Conservation (phyloP, 2,113 vertebrate species). For the Pelmatolapia mariae region DNA sequence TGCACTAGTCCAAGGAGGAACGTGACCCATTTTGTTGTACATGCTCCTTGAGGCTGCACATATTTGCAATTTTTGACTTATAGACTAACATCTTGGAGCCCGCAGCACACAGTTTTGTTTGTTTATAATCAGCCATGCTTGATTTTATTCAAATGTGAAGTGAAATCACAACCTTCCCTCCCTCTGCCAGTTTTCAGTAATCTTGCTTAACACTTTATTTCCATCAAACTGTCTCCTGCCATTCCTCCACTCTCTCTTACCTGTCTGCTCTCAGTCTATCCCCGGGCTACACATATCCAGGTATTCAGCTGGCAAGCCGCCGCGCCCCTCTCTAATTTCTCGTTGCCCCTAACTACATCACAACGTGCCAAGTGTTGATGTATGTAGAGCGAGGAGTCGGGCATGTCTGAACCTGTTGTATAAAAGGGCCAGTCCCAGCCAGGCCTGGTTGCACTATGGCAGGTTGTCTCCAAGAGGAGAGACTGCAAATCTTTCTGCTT, state of each 20-base stretch:
- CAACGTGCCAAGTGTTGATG: slow-evolving; percentile 29
- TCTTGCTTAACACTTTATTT: neutral
- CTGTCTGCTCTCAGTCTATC: neutral
- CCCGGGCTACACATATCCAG: slow-evolving; percentile 9
- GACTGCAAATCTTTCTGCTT: neutral
- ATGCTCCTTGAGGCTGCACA: neutral
- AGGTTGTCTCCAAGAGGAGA: neutral
- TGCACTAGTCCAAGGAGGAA: neutral
- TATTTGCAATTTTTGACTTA: neutral
- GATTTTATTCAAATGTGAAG: neutral
- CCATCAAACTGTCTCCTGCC: neutral
- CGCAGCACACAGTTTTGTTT: neutral
- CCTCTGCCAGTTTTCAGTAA: neutral
- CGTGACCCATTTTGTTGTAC: neutral
- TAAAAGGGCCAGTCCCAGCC: neutral
- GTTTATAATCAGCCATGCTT: neutral
- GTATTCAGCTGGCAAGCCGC: slow-evolving; percentile 23
- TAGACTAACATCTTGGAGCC: neutral
- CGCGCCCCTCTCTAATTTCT: slow-evolving; percentile 37
- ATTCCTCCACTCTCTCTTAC: neutral
- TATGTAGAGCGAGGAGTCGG: neutral
- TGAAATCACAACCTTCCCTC: neutral
- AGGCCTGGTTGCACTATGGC: neutral
- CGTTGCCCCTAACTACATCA: slow-evolving; percentile 15
- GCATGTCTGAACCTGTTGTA: slow-evolving; percentile 24